Evolutionary conservation across 2,797 vertebrate genomes (phyloP).

Genomic region (Fistularia tabacaria): DNA sequence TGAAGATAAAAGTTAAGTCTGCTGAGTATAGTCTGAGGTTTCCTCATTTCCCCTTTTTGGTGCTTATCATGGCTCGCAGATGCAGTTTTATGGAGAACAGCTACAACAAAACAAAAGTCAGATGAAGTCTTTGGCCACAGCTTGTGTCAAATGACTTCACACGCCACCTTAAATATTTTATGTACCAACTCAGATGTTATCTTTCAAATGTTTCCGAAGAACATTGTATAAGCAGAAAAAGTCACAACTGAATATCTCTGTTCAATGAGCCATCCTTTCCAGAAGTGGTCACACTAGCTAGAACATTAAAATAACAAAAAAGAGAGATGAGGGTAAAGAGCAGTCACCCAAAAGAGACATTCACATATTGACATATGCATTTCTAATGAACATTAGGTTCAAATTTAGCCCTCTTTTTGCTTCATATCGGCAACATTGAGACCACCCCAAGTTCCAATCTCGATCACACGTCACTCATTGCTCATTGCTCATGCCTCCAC

Average conservation of each 20-base stretch:
- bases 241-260: too few species aligned
- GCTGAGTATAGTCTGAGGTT: conserved; percentile 71
- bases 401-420: conserved; percentile 25
- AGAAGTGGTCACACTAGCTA: too few species aligned
- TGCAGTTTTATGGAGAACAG: conserved; percentile 61
- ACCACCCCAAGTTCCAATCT: conserved; percentile 82
- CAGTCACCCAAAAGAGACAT: too few species aligned
- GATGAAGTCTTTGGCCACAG: conserved; percentile 18
- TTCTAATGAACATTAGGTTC: too few species aligned
- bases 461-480: conserved; percentile 72
- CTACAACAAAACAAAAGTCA: conserved; percentile 47
- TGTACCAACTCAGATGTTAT: too few species aligned
- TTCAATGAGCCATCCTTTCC: too few species aligned
- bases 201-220: too few species aligned
- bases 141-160: conserved; percentile 15
- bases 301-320: too few species aligned
- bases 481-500: conserved; percentile 83
- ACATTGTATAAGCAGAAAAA: too few species aligned
- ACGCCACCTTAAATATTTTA: too few species aligned
- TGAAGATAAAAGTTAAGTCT: conserved; percentile 52
- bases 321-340: too few species aligned
- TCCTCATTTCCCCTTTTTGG: conserved; percentile 74
- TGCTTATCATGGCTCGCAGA: conserved; percentile 70
- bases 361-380: too few species aligned
- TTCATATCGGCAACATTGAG: conserved; percentile 50